Base-by-base conservation (phyloP, 2,797 vertebrate species). In the Nannoperca australis region DNA sequence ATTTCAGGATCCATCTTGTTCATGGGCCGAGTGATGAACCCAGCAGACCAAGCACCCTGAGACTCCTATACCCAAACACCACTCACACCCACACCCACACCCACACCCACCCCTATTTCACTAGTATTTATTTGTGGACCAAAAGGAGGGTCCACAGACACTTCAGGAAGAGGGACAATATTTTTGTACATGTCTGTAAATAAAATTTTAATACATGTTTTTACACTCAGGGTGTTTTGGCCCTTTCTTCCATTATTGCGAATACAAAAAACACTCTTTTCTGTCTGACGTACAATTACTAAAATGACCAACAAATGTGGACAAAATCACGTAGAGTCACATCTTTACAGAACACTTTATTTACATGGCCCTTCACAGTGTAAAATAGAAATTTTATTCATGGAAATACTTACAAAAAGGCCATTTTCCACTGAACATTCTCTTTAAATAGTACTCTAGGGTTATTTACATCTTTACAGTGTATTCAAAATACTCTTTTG, bases 361-460 rank as follows among this genome's bases (percentile, higher is more conserved):
- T 95, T 92, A 94, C 92, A 94, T 82, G 85, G 91, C 87, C 93
- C 88, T 93, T 93, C 95, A 95, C 95, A 96, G 95, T 96, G 95
- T 98, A 99, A 99, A 99, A 98, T 98, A 98, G 95, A 98, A 96
- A 92, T 93, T 97, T 97, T 97, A 97, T 98, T 97, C 95, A 96
- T 97, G 96, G 95, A 97, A 94, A 95, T 95, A 94, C 96, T 97
- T 97, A 98, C 97, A 98, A 98, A 95, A 97, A 96, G 95, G 95
- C 95, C 96, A 94, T 96, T 95, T 94, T 81, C 81, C 85, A 82
- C 82, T 82, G 85, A 92, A 93, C 91, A 84, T 92, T 88, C 85
- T 89, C 94, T 94, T 98, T 98, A 98, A 98, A 99, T 98, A 98
- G 96, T 97, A 95, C 96, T 97, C 96, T 97, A 96, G 95, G 96